These are phyloP conservation scores for Machimus rusticus DNA, from an alignment of 2,888 invertebrate genomes.

Conservation along the genomic window DNA sequence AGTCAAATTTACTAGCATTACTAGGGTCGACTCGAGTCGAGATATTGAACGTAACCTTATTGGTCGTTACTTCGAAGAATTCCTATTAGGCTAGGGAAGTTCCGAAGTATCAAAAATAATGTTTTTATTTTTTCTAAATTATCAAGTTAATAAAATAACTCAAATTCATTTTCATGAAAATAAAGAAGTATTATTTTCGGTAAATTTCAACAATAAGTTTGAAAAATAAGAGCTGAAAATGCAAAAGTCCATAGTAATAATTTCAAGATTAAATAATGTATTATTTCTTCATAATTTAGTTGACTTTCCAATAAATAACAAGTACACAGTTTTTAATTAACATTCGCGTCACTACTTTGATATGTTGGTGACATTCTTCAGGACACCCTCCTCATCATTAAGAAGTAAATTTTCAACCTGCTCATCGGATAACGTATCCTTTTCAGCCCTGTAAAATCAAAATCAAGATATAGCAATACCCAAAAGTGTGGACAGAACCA, in stretches of 20 bases:
- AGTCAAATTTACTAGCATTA: no score
- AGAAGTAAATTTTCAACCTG: conserved; percentile 60
- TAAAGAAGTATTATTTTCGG: no score
- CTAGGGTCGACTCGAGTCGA: no score
- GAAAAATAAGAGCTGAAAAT: no score
- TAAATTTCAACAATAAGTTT: no score
- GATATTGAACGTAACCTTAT: no score
- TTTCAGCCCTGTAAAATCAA: conserved; percentile 56
- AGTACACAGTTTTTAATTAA: conserved; percentile 22
- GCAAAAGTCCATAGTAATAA: background rate
- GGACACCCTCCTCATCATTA: conserved; percentile 43
- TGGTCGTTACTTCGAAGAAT: no score
- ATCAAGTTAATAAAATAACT: no score
- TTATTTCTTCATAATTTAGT: conserved; percentile 4
- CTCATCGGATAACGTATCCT: conserved; percentile 62
- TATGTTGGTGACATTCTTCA: conserved; percentile 50
- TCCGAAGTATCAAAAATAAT: no score
- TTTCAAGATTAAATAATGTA: conserved; percentile 21
- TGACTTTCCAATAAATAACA: conserved; percentile 44
- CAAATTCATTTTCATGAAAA: no score
- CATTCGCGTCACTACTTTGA: conserved; percentile 47
- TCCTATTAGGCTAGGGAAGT: no score
- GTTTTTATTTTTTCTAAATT: no score
- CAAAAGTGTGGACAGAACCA: background rate
- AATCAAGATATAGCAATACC: background rate